Evolutionary conservation across 2,797 vertebrate genomes (phyloP).

Genomic region (Enteromius fasciolatus): DNA sequence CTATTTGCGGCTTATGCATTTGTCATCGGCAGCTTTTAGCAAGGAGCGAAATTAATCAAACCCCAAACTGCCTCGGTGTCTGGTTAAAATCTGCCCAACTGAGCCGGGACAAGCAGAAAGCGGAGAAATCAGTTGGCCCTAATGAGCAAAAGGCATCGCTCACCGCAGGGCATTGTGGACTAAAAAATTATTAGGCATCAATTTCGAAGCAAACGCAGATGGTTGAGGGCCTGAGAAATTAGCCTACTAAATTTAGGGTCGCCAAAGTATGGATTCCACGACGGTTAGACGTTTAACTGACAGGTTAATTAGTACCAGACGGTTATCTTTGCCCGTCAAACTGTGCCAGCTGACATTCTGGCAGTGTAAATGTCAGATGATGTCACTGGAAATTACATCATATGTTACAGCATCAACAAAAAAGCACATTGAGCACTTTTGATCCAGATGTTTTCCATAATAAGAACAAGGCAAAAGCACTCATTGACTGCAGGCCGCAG

Average conservation of each 20-base stretch:
- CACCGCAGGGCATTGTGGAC: constrained; percentile 14
- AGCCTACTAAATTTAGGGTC: constrained; percentile 8
- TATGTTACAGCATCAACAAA: constrained; percentile 1
- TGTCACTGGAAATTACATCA: constrained; percentile 14
- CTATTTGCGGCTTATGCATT: constrained; percentile 30
- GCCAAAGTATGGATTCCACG: constrained; percentile 6
- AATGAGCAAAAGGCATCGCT: constrained; percentile 29
- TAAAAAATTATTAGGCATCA: background rate
- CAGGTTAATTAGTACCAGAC: constrained; percentile 4
- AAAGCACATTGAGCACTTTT: background rate
- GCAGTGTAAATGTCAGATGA: constrained; percentile 4
- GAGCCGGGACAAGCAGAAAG: background rate
- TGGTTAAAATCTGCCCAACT: constrained; percentile 31
- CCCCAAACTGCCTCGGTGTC: background rate
- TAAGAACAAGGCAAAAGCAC: background rate
- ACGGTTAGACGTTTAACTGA: background rate
- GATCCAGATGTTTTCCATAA: constrained; percentile 23
- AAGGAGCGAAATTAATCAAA: constrained; percentile 39
- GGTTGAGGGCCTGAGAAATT: constrained; percentile 11
- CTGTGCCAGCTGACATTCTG: background rate
- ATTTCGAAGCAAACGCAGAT: background rate
- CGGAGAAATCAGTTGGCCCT: constrained; percentile 13
- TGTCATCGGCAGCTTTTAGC: constrained; percentile 22
- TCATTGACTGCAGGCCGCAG: constrained; percentile 2
- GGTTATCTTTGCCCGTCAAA: background rate